Conservation (phyloP, 2,113 vertebrate species). For the Saguinus imperator region DNA sequence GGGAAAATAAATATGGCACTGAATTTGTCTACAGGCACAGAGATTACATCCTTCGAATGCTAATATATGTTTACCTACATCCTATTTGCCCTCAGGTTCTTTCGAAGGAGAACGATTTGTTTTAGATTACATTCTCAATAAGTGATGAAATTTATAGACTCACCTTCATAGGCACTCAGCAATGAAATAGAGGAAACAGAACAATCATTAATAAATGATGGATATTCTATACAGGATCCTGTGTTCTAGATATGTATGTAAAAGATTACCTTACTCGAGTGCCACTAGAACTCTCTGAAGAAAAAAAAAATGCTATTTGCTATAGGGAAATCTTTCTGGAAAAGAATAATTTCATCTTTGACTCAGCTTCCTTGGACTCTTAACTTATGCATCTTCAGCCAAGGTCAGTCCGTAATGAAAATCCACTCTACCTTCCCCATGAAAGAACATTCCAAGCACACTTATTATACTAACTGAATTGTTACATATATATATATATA, state of each 20-base stretch:
- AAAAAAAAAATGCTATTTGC: not conserved
- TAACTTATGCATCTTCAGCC: not conserved
- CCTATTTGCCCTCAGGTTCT: not conserved
- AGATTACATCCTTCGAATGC: not conserved
- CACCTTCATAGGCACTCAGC: not conserved
- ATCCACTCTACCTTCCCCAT: too few species aligned
- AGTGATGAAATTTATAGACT: not conserved
- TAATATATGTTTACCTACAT: not conserved
- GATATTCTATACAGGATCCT: not conserved
- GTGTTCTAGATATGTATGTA: not conserved
- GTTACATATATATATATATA: not conserved
- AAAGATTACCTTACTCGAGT: not conserved
- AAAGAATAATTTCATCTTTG: not conserved
- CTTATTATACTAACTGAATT: not conserved
- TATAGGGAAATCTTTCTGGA: not conserved
- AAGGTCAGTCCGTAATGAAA: not conserved
- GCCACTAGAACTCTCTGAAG: not conserved
- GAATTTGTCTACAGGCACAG: not conserved
- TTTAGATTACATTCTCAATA: not conserved
- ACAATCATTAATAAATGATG: not conserved
- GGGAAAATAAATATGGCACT: not conserved
- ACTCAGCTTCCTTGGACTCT: not conserved
- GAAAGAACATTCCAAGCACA: not conserved
- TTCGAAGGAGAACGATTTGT: not conserved
- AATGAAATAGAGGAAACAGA: not conserved